Evolutionary conservation across 2,113 vertebrate species (phyloP).

Genomic region (Silurus meridionalis): DNA sequence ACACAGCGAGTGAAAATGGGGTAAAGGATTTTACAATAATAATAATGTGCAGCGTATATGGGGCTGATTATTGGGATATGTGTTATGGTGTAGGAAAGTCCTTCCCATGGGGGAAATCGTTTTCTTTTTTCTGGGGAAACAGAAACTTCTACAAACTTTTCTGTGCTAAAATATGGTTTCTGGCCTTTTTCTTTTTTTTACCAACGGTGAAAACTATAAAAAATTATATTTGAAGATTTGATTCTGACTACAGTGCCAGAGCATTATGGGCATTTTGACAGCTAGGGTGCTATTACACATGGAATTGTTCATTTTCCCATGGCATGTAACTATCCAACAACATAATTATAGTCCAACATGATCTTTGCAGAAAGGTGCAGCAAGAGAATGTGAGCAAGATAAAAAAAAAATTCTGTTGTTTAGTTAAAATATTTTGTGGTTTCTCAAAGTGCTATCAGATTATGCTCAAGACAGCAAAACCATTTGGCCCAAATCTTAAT

Average conservation of each 20-base stretch:
- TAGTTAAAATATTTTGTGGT: not conserved
- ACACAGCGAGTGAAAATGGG: not conserved
- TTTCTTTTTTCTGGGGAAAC: too few relatives aligned
- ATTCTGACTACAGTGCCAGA: not conserved
- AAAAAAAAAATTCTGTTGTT: not conserved
- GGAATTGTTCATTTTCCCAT: not conserved
- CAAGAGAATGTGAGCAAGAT: not conserved
- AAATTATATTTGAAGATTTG: not conserved
- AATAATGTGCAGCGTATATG: not conserved
- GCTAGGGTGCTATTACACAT: not conserved
- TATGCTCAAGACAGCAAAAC: not conserved
- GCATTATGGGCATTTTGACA: not conserved
- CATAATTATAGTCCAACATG: not conserved
- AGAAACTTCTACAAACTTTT: not conserved
- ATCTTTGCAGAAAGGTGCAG: not conserved
- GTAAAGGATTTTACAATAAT: not conserved
- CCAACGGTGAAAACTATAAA: not conserved
- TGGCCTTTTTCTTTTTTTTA: not conserved
- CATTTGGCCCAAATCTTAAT: not conserved
- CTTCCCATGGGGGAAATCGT: not conserved
- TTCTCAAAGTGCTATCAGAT: not conserved
- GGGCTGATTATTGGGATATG: not conserved
- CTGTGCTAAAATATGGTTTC: not conserved
- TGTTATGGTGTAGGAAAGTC: not conserved
- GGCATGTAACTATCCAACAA: not conserved